A percentile compares a stretch with the other conserved stretches of the same genome.
These are phyloP conservation scores for Carlito syrichta DNA, from an alignment of 2,113 vertebrate species.

Conservation along the genomic window DNA sequence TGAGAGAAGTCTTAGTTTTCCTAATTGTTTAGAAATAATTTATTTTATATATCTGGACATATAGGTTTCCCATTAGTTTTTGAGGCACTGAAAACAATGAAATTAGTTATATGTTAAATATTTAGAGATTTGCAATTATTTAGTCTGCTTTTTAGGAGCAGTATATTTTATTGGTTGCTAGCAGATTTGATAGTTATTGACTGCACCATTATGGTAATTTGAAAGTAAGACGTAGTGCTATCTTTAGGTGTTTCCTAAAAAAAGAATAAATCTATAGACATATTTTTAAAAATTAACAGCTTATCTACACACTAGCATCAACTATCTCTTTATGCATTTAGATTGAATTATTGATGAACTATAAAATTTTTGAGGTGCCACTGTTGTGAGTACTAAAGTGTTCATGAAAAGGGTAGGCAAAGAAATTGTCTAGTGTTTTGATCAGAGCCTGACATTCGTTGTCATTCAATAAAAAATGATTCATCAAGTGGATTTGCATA, in stretches of 20 bases:
- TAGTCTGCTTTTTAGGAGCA: neutral
- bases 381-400: neutral
- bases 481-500: neutral
- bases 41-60: conserved; percentile 17
- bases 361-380: neutral
- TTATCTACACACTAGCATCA: conserved; percentile 18
- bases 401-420: neutral
- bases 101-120: conserved; percentile 1
- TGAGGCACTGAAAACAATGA: conserved; percentile 14
- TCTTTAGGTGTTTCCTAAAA: neutral
- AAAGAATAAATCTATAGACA: neutral
- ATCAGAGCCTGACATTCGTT: neutral
- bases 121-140: neutral
- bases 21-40: neutral
- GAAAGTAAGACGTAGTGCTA: neutral
- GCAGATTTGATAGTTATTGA: neutral
- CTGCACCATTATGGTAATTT: neutral
- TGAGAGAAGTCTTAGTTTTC: conserved; percentile 7
- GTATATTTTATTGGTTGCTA: neutral
- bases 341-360: neutral
- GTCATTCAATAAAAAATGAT: neutral
- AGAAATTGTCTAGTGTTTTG: neutral
- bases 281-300: neutral
- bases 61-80: neutral
- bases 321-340: neutral